Evolutionary conservation across 2,797 vertebrate genomes (phyloP).

Genomic region (Rhinoraja longicauda): DNA sequence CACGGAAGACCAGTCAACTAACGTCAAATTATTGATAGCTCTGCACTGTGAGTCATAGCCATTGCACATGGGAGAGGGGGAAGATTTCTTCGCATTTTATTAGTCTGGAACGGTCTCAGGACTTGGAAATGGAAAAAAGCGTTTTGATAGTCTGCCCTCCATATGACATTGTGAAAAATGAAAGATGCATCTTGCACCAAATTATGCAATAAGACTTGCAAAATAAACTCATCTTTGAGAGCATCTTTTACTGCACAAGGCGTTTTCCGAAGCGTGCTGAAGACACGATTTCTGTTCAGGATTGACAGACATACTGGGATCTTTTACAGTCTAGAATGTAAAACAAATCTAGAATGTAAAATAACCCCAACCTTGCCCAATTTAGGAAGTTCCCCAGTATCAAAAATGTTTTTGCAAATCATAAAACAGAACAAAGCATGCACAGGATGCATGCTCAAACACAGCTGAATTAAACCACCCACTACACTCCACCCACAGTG

Average conservation of each 20-base stretch:
- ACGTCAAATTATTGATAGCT: neutral
- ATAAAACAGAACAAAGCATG: slow-evolving; percentile 6
- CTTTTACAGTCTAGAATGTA: neutral
- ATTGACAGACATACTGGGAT: neutral
- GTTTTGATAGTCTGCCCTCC: neutral
- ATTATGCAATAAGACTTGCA: neutral
- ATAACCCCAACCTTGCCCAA: neutral
- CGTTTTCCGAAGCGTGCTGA: neutral
- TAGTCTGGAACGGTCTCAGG: neutral
- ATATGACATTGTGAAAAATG: neutral
- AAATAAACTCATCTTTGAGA: neutral
- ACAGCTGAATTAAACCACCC: slow-evolving; percentile 5
- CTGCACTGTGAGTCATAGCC: neutral
- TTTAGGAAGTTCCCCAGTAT: neutral
- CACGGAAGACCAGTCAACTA: neutral
- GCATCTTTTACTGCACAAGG: neutral
- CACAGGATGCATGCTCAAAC: neutral
- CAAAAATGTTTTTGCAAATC: neutral
- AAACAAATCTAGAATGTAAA: neutral
- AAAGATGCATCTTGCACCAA: neutral
- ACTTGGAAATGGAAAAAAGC: neutral
- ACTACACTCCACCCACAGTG: neutral
- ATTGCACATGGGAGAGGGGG: neutral
- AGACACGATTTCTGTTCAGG: neutral
- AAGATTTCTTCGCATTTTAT: neutral